These are phyloP conservation scores for Andrena trimmerana DNA, from an alignment of 2,888 invertebrate species.

Conservation along the genomic window DNA sequence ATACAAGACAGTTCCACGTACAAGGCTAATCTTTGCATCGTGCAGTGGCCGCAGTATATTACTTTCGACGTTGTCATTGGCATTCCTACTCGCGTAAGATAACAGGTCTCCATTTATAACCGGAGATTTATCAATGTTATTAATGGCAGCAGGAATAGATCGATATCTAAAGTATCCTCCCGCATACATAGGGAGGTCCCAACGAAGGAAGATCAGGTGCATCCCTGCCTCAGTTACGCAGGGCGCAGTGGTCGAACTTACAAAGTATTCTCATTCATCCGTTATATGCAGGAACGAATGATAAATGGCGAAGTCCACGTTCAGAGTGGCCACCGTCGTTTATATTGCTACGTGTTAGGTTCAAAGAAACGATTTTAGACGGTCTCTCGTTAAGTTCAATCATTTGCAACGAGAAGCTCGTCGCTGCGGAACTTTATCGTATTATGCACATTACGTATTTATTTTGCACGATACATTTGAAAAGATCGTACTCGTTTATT, in stretches of 20 bases:
- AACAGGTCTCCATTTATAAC: constrained; percentile 35
- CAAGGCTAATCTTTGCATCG: constrained; percentile 25
- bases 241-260: neutral
- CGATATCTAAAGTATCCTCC: neutral
- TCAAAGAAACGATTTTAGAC: constrained; percentile 4
- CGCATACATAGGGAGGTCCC: neutral
- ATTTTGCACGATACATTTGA: too few species aligned
- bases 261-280: constrained; percentile 11
- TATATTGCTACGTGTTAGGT: constrained; percentile 37
- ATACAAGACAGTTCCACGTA: constrained; percentile 15
- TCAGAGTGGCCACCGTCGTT: constrained; percentile 22
- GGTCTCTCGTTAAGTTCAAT: too few species aligned
- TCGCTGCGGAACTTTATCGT: too few species aligned
- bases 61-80: constrained; percentile 1
- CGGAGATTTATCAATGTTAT: constrained; percentile 33
- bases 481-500: too few species aligned
- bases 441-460: too few species aligned
- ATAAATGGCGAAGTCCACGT: constrained; percentile 18
- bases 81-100: constrained; percentile 11
- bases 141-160: constrained; percentile 25
- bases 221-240: neutral
- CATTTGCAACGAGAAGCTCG: too few species aligned
- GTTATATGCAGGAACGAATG: constrained; percentile 16
- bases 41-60: neutral
- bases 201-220: constrained; percentile 14